phyloP scores from a whole-genome alignment of 64 coral and sea anemone genomes.

The Orbicella faveolata region DNA sequence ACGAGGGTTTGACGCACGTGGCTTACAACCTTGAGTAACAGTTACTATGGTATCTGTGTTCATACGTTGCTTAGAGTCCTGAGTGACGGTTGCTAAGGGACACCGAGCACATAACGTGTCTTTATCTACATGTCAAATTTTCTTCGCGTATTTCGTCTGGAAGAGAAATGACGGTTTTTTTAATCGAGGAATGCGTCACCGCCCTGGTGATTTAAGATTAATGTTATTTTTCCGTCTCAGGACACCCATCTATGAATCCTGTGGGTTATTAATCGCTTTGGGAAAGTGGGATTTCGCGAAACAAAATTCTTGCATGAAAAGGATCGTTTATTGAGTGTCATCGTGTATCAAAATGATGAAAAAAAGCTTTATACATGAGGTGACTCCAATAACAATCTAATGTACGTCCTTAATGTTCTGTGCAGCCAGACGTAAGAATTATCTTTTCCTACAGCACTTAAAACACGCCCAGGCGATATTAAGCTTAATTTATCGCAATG shows the following conservation, averaged over 20 bases:
- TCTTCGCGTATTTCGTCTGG: too few species aligned
- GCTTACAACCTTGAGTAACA: neutral
- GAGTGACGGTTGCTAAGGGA: neutral
- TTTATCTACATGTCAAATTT: neutral
- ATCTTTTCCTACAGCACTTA: neutral
- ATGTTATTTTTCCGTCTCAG: too few species aligned
- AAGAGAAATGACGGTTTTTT: too few species aligned
- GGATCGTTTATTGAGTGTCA: too few species aligned
- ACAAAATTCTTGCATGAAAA: neutral
- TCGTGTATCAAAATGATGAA: neutral
- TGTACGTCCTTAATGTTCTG: neutral
- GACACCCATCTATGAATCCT: too few species aligned
- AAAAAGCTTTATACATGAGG: neutral
- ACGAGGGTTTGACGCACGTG: constrained; percentile 40
- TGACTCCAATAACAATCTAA: neutral
- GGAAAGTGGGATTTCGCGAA: neutral
- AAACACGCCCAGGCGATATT: neutral
- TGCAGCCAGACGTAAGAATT: neutral
- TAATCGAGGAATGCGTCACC: too few species aligned
- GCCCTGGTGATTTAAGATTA: too few species aligned
- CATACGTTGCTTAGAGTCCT: neutral
- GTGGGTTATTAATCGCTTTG: neutral
- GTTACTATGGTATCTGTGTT: neutral
- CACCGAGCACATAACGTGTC: neutral
- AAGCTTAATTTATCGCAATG: neutral